Conservation (phyloP, 1,140 invertebrate species). For the Gryllus bimaculatus region DNA sequence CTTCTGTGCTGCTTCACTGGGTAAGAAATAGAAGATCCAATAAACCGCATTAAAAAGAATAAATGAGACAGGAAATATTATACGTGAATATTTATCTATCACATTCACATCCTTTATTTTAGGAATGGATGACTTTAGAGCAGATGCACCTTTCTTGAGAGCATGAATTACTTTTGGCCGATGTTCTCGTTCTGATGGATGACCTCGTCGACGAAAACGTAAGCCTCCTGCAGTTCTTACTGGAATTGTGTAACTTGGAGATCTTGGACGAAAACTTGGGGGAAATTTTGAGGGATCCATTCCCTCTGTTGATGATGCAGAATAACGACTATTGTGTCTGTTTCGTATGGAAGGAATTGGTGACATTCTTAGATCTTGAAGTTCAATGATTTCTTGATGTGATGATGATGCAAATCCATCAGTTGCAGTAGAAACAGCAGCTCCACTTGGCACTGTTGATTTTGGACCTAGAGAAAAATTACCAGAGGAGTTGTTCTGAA, state of each 20-base stretch:
- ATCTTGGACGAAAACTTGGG: conserved; percentile 66
- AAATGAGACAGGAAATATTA: conserved; percentile 90
- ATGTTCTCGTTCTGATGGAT: conserved; percentile 22
- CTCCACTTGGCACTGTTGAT: not conserved
- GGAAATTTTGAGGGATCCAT: conserved; percentile 61
- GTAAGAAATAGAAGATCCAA: conserved; percentile 82
- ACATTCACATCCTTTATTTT: conserved; percentile 94
- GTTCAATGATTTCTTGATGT: conserved; percentile 63
- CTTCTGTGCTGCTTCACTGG: conserved; percentile 11
- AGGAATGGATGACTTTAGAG: conserved; percentile 73
- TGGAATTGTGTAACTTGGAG: conserved; percentile 34
- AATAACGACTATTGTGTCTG: conserved; percentile 37
- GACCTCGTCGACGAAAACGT: conserved; percentile 44
- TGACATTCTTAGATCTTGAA: conserved; percentile 71
- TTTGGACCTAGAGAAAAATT: not conserved
- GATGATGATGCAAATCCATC: not conserved
- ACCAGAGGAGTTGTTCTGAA: not conserved
- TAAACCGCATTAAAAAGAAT: conserved; percentile 88
- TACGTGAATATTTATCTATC: conserved; percentile 91
- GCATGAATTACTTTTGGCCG: conserved; percentile 67
- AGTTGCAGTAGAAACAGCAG: not conserved
- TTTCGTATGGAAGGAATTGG: conserved; percentile 72
- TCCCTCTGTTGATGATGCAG: conserved; percentile 24
- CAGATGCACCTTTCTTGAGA: conserved; percentile 63
- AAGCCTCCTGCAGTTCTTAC: conserved; percentile 35